phyloP scores from a whole-genome alignment of 2,113 vertebrate genomes.

The Nesogale talazaci region DNA sequence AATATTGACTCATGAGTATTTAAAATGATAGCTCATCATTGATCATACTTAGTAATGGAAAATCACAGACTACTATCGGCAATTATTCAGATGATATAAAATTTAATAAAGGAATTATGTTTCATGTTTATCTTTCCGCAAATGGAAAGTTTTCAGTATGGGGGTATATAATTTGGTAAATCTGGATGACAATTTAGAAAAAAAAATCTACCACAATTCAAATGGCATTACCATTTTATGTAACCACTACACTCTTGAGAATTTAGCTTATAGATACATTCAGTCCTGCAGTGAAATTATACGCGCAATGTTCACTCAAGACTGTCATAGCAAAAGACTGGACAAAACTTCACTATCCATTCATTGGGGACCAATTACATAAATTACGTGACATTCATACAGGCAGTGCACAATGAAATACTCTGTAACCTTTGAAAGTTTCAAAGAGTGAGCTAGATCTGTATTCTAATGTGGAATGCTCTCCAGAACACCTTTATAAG shows the following conservation, averaged over 20 bases:
- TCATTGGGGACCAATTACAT: background rate
- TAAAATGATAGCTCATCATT: conserved; percentile 11
- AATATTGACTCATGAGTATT: background rate
- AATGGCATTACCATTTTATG: conserved; percentile 3
- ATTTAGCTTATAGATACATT: conserved; percentile 16
- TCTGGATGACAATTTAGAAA: conserved; percentile 26
- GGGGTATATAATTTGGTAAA: conserved; percentile 8
- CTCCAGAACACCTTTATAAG: background rate
- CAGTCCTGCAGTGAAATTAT: conserved; percentile 1
- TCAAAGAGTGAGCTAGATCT: conserved; percentile 16
- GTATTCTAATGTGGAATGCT: background rate
- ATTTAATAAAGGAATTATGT: conserved; percentile 17
- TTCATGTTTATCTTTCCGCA: conserved; percentile 13
- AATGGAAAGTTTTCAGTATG: too few relatives aligned
- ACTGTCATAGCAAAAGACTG: background rate
- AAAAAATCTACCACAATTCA: conserved; percentile 10
- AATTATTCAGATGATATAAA: conserved; percentile 7
- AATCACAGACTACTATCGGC: background rate
- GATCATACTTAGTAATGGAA: background rate
- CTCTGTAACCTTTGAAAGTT: conserved; percentile 3
- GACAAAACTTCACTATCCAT: conserved; percentile 10
- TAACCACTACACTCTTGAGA: background rate
- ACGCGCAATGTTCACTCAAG: background rate
- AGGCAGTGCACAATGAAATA: background rate
- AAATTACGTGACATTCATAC: background rate